Base-by-base conservation (phyloP, 1,140 invertebrate genomes). In the Brachionus plicatilis region DNA sequence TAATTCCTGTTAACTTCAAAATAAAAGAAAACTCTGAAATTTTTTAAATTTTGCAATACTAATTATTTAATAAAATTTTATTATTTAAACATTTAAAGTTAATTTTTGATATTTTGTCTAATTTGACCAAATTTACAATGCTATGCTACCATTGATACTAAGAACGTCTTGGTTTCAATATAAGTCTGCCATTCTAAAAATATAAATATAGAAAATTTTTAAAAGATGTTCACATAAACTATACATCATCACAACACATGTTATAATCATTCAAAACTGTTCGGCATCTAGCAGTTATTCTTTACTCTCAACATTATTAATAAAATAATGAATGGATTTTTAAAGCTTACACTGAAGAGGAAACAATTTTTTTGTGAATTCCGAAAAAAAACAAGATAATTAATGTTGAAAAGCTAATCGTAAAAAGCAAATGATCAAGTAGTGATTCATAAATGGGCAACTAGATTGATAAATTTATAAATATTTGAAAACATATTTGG, bases 231-330 rank as follows among this genome's bases (percentile, higher is more conserved):
- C 0, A 12, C 50, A 12, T 76, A 50, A 50, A 47, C 5, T 50
- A 29, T 82, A 82, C 79, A 68, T 82, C 79, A 45, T 82, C 53
- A 65, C 79, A 82, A 12, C 50, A 82, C 79, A 82, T 82, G 79
- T 82, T 82, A 45, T 82, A 82, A 17, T 82, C 79, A 68, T 41
- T 45, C 53, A 82, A 29, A 24, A 82, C 79, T 17, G 53, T 43
- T 45, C 79, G 9, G 37, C 79, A 82, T 60, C 79, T 9, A 17
- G 53, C 14, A 66, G 79, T 82, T 8, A 82, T 41, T 12, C 79
- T 82, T 7, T 7, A 37, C 0, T 37, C 33, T 37, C 33, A 37
- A 37, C 2, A 7, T 37, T 37, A 37, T 4, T 37, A 37, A 37
- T 37, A 37, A 37, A 37, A 37, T 37, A 37, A 37, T 37, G 1